Base-by-base conservation (phyloP, 1,140 invertebrate species). In the Sitodiplosis mosellana region DNA sequence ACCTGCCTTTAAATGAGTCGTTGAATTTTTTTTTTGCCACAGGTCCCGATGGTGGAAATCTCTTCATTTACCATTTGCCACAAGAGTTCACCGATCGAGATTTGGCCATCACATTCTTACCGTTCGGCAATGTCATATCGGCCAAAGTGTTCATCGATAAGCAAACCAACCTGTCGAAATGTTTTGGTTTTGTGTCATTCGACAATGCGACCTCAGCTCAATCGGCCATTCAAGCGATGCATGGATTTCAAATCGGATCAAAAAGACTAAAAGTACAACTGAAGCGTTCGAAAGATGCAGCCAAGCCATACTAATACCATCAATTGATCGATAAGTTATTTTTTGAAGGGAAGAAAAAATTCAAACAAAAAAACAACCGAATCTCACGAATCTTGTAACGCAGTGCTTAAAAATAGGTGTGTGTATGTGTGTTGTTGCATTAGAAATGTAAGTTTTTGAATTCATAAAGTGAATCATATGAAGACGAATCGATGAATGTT, bases 91-190 rank as follows among this genome's bases (percentile, higher is more conserved):
- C 79, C 50, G 95, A 99, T 69, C 79, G 79, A 52, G 92, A 98
- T 70, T 78, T 99, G 51, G 85, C 87, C 54, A 81, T 87, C 50
- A 93, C 87, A 59, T 98, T 98, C 75, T 71, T 87, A 57, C 89
- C 91, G 49, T 98, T 96, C 70, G 94, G 94, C 55, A 88, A 81
- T 65, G 88, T 99, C 58, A 80, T 99, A 59, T 97, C 92, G 50
- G 91, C 93, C 58, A 98, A 98, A 77, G 93, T 99, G 69, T 98
- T 96, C 73, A 93, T 98, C 72, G 93, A 99, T 73, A 96, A 95
- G 74, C 86, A 94, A 66, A 98, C 93, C 51, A 97, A 96, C 69
- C 76, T 94, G 56, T 95, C 90, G 63, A 97, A 97, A 74, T 97
- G 93, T 74, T 98, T 97, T 73, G 93, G 93, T 61, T 96, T 97